Percentiles rank a stretch among this genome's conserved stretches.
These are phyloP conservation scores for Hippocampus kuda DNA, from an alignment of 2,797 vertebrate species.

Conservation along the genomic window DNA sequence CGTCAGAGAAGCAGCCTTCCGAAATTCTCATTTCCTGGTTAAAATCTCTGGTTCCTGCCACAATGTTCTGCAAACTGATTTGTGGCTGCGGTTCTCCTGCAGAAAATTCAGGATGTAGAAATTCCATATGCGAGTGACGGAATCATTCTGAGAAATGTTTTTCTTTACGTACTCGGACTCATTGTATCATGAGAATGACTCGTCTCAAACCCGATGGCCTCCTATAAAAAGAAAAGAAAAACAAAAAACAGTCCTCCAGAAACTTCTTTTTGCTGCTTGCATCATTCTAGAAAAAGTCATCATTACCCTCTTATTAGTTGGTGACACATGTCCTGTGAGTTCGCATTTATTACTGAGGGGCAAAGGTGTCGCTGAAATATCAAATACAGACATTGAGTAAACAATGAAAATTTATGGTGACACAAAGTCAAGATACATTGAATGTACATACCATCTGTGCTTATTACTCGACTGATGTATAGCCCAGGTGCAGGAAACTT, in stretches of 20 bases:
- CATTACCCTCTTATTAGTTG: not conserved
- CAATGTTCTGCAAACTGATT: slow-evolving; percentile 57
- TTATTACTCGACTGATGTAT: not conserved
- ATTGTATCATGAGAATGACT: not conserved
- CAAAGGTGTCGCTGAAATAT: not conserved
- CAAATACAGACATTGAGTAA: not conserved
- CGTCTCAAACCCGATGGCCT: not conserved
- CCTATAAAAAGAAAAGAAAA: slow-evolving; percentile 4
- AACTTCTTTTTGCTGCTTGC: not conserved
- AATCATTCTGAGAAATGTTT: not conserved
- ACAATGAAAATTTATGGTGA: too few species aligned
- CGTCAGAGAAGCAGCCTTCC: slow-evolving; percentile 58
- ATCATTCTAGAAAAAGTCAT: not conserved
- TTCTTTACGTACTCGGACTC: not conserved
- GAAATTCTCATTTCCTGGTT: slow-evolving; percentile 61
- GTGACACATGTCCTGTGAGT: not conserved
- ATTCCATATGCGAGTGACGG: not conserved
- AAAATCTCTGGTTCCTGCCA: slow-evolving; percentile 63
- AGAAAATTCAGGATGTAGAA: not conserved
- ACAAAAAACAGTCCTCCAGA: not conserved
- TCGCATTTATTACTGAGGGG: not conserved
- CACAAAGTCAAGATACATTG: not conserved
- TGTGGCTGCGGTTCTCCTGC: slow-evolving; percentile 12
- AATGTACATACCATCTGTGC: not conserved
- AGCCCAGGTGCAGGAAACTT: too few species aligned